phyloP scores from a whole-genome alignment of 1,140 invertebrate genomes.

The Ceratosolen fusciceps region DNA sequence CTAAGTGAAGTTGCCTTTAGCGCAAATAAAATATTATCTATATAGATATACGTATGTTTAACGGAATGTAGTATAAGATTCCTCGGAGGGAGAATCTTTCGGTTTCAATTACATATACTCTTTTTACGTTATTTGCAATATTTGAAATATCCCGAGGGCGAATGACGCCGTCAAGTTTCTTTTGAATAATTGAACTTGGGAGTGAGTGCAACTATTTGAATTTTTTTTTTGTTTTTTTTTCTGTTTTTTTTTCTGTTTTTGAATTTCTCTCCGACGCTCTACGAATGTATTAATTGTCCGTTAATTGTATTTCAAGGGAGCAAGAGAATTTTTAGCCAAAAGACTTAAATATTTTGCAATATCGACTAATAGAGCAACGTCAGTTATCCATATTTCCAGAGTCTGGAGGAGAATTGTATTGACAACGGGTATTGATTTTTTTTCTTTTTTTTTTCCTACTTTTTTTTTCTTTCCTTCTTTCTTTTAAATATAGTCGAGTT shows the following conservation, averaged over 20 bases:
- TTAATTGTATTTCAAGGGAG: background rate
- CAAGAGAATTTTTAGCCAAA: too few species aligned
- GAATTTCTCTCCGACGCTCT: too few species aligned
- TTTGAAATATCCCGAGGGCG: background rate
- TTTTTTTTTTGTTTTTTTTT: too few species aligned
- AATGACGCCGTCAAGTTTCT: background rate
- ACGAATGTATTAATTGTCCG: background rate
- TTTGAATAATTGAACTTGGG: background rate
- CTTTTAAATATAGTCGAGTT: too few species aligned
- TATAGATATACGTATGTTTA: background rate
- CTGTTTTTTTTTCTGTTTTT: background rate
- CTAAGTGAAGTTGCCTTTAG: background rate
- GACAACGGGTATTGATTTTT: too few species aligned
- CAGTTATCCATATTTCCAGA: too few species aligned
- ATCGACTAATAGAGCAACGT: too few species aligned
- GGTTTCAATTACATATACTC: slow-evolving; percentile 1
- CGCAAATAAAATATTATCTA: background rate
- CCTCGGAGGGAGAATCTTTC: background rate
- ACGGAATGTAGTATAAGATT: background rate
- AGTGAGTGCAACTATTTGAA: background rate
- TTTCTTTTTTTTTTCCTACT: too few species aligned
- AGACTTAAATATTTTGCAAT: too few species aligned
- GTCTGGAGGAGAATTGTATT: too few species aligned
- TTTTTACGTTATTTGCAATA: background rate
- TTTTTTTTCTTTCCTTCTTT: too few species aligned